These are phyloP conservation scores for Cephus spinipes DNA, from an alignment of 2,888 invertebrate species.

Conservation along the genomic window DNA sequence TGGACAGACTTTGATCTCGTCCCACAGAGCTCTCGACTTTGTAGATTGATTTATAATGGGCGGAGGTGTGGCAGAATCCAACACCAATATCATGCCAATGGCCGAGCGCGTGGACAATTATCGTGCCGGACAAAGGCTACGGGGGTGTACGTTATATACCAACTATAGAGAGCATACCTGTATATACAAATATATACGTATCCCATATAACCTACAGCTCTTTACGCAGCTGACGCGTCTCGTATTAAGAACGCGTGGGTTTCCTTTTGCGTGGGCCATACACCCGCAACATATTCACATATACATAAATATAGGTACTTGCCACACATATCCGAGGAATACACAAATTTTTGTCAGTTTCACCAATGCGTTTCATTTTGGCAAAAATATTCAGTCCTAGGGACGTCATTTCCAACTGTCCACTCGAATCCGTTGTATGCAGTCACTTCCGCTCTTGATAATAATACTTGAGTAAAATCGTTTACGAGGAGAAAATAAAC, in stretches of 20 bases:
- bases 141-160: conserved; percentile 44
- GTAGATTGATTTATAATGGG: conserved; percentile 56
- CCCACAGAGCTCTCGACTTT: neutral
- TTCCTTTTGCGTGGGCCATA: conserved; percentile 50
- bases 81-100: conserved; percentile 53
- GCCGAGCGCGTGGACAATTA: conserved; percentile 49
- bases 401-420: no score
- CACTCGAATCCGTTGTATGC: no score
- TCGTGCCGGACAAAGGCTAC: conserved; percentile 50
- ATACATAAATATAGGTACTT: no score
- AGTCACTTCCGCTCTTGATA: no score
- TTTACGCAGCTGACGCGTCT: conserved; percentile 58
- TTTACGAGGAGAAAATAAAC: no score
- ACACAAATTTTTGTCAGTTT: no score
- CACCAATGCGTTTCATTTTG: no score
- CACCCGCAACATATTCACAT: conserved; percentile 39
- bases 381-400: no score
- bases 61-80: conserved; percentile 53
- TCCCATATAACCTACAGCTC: conserved; percentile 38
- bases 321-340: no score
- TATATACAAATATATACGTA: conserved; percentile 13
- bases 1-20: neutral
- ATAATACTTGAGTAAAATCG: no score
- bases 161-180: conserved; percentile 24
- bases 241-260: conserved; percentile 51